A percentile compares a stretch with the other conserved stretches of the same genome.
Conservation (phyloP, 2,113 vertebrate genomes). For the Mastomys natalensis region DNA sequence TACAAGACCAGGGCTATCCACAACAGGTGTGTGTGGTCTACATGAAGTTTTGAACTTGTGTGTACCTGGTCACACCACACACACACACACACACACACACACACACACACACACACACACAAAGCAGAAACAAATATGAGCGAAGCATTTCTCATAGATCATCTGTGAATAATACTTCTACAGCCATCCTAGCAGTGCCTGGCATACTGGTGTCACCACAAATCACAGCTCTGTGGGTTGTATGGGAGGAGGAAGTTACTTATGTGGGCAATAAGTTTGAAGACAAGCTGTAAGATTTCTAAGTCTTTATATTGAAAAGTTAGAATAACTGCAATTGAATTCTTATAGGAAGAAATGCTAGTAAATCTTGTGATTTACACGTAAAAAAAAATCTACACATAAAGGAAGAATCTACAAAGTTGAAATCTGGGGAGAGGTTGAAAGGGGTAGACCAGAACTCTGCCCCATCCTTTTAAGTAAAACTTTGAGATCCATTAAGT, state of each 20-base stretch:
- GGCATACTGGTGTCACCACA: neutral
- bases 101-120: neutral
- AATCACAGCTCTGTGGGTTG: neutral
- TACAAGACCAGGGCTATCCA: too few species aligned
- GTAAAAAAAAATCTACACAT: neutral
- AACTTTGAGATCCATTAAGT: neutral
- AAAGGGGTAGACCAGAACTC: neutral
- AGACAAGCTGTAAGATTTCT: neutral
- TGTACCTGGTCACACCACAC: neutral
- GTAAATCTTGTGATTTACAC: neutral
- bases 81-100: neutral
- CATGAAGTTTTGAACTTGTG: neutral
- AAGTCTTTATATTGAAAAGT: neutral
- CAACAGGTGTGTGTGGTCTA: too few species aligned
- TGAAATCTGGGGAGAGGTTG: neutral
- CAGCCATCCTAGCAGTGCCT: neutral
- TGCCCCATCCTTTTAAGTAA: neutral
- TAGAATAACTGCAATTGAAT: neutral
- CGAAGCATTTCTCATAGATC: neutral
- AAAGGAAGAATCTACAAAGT: neutral
- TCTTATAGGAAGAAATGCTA: neutral
- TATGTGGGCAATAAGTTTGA: neutral
- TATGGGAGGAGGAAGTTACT: neutral
- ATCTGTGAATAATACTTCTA: slow-evolving; percentile 18
- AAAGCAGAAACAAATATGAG: neutral